Conservation (phyloP, 2,113 vertebrate species). For the Chionis minor region DNA sequence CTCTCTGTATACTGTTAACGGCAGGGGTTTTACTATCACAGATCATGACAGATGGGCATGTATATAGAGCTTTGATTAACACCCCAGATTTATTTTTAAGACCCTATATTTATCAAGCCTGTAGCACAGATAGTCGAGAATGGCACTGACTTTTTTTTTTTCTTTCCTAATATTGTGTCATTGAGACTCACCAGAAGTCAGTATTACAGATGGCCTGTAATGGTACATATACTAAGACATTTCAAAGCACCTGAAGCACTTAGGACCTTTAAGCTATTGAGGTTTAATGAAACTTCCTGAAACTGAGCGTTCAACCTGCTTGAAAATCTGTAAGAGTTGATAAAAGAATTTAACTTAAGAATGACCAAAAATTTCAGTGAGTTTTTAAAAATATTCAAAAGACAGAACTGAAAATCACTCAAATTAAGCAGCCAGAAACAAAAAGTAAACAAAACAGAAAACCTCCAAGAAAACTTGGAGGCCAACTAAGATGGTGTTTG, state of each 20-base stretch:
- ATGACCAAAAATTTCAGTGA: background rate
- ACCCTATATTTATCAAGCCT: background rate
- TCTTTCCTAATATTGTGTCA: background rate
- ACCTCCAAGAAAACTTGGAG: background rate
- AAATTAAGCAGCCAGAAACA: background rate
- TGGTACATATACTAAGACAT: background rate
- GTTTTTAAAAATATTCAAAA: background rate
- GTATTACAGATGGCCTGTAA: background rate
- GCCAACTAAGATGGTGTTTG: background rate
- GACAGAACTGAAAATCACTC: background rate
- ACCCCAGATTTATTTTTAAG: conserved; percentile 22
- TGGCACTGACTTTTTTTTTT: background rate
- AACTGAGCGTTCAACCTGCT: background rate
- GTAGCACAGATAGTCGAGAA: background rate
- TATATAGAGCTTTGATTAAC: conserved; percentile 29
- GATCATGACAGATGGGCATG: conserved; percentile 36
- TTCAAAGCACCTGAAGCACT: background rate
- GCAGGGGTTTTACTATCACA: conserved; percentile 19
- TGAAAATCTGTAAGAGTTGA: background rate
- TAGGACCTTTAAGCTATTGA: background rate
- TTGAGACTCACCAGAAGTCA: background rate
- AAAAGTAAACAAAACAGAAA: background rate
- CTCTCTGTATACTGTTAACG: background rate
- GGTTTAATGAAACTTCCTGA: background rate
- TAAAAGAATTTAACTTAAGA: background rate